phyloP scores from a whole-genome alignment of 2,888 invertebrate species.

The Xestoiulus laeticollis region DNA sequence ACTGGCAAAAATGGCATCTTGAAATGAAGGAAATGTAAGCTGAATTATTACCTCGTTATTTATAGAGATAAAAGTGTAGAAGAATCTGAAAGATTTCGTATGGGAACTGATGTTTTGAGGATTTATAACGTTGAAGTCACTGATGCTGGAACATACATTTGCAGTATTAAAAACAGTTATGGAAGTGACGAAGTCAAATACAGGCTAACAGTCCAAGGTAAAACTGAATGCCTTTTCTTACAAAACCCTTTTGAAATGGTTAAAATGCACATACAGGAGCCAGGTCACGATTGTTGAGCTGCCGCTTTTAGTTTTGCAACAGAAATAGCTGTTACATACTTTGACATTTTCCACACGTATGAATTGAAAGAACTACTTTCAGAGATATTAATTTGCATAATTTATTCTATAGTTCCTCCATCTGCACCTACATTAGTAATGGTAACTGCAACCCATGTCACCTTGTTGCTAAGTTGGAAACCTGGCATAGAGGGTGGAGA shows the following conservation, averaged over 20 bases:
- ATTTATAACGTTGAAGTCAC: conserved; percentile 60
- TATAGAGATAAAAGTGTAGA: conserved; percentile 44
- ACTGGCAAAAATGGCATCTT: neutral
- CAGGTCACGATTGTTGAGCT: too few relatives aligned
- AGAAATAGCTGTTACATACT: neutral
- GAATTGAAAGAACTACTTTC: neutral
- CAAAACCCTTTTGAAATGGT: neutral
- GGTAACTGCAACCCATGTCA: conserved; percentile 39
- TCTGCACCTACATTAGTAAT: conserved; percentile 49
- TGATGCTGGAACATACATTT: conserved; percentile 86
- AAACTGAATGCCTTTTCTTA: neutral
- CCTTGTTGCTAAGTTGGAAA: conserved; percentile 50
- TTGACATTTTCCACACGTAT: neutral
- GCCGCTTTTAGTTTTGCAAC: neutral
- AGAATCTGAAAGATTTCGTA: conserved; percentile 39
- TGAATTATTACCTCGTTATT: neutral
- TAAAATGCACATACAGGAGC: neutral
- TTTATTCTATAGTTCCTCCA: conserved; percentile 51
- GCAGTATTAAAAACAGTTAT: conserved; percentile 82
- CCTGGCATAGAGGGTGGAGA: conserved; percentile 38
- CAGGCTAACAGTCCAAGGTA: conserved; percentile 74
- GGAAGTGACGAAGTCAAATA: conserved; percentile 83
- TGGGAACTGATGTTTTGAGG: conserved; percentile 46
- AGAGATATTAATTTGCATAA: conserved; percentile 15
- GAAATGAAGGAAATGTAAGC: neutral